Base-by-base conservation (phyloP, 1,140 invertebrate genomes). In the Trichonephila clavata region DNA sequence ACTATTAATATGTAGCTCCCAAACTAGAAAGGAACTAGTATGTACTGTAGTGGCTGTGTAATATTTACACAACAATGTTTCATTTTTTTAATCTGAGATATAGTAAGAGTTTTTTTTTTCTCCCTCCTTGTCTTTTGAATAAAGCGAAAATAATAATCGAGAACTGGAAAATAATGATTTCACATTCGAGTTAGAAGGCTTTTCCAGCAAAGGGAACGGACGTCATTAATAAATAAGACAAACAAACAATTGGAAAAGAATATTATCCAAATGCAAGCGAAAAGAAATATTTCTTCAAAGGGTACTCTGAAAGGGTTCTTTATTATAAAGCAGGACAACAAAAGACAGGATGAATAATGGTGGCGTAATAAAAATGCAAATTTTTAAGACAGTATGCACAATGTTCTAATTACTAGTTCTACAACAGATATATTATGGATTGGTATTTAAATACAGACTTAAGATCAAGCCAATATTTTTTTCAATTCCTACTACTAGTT, bases 101-200 rank as follows among this genome's bases (percentile, higher is more conserved):
- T 43, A 59, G 24, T 84, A 63, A 39, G 21, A 84, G 1, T 89
- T 77, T 77, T 77, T 71, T 50, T 77, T 57, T n/a, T 21, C 20
- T 18, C 7, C 21, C 21, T 59, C 81, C 50, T 50, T 50, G 50
- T 50, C 50, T 50, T 50, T 59, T 71, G 43, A 71, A 71, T 63
- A 59, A 77, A 89, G 18, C 20, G 39, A 89, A 77, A 90, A 90
- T 80, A 90, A 90, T 77, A 81, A 77, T 27, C 59, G 18, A 61
- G 89, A 27, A 2, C 24, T 24, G 60, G 65, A 89, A 90, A 90
- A 90, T 81, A 90, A 90, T 90, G 43, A 90, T 90, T 89, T 90
- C 71, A 60, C 32, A 90, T 90, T 90, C 89, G 14, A 24, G 59
- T 61, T 90, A 63, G 7, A 90, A 57, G 60, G 50, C 50, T 77